Evolutionary conservation across 2,113 vertebrate genomes (phyloP).

Genomic region (Athene cunicularia): DNA sequence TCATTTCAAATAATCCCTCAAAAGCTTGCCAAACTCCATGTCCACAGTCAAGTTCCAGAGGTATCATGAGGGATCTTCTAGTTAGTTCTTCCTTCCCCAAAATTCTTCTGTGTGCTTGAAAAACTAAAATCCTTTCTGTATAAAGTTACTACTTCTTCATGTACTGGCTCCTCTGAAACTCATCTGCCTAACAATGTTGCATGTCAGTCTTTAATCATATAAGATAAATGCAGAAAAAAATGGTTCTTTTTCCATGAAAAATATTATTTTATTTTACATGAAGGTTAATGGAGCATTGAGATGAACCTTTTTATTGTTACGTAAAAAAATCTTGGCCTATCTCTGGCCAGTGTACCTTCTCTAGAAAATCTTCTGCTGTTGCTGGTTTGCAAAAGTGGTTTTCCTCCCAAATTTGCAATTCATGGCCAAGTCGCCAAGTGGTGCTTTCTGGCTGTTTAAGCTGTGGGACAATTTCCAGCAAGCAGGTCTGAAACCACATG

Average conservation of each 20-base stretch:
- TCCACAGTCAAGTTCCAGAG: neutral
- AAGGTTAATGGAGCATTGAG: neutral
- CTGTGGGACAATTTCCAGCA: neutral
- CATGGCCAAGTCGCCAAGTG: neutral
- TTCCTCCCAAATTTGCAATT: neutral
- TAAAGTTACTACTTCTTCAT: neutral
- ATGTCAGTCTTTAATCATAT: neutral
- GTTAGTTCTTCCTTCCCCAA: neutral
- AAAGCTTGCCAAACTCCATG: neutral
- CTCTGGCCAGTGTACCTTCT: neutral
- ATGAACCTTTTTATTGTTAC: neutral
- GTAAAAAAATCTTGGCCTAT: neutral
- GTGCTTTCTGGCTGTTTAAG: neutral
- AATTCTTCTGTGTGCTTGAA: neutral
- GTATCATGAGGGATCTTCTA: neutral
- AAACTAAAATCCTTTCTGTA: neutral
- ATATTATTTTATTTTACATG: neutral
- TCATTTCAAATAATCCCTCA: neutral
- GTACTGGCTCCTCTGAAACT: neutral
- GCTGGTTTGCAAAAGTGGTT: neutral
- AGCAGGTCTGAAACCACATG: neutral
- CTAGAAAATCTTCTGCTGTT: neutral
- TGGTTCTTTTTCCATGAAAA: neutral
- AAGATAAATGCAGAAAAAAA: neutral
- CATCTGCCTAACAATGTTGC: neutral